phyloP scores from a whole-genome alignment of 2,888 invertebrate species.

The Trissoscelio sp. region DNA sequence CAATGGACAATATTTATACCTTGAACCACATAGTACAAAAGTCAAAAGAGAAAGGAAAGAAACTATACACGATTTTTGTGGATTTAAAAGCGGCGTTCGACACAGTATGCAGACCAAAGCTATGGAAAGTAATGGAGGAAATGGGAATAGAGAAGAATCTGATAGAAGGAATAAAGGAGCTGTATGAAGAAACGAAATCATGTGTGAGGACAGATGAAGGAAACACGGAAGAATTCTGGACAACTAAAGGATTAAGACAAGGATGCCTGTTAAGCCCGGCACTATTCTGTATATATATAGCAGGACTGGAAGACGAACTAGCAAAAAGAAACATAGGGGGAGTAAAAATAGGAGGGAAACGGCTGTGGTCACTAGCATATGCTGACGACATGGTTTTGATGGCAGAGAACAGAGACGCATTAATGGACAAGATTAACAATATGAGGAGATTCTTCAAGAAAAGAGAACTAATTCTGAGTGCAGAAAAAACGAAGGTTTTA shows the following conservation, averaged over 20 bases:
- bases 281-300: constrained; percentile 12
- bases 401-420: constrained; percentile 8
- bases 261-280: constrained; percentile 12
- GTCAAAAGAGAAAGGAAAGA: too few relatives aligned
- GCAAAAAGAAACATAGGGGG: too few relatives aligned
- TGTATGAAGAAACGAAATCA: constrained; percentile 51
- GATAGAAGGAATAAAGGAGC: constrained; percentile 26
- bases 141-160: constrained; percentile 22
- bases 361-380: constrained; percentile 20
- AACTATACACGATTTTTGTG: too few relatives aligned
- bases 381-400: constrained; percentile 21
- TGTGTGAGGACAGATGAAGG: too few relatives aligned
- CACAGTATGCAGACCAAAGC: constrained; percentile 47
- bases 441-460: constrained; percentile 38
- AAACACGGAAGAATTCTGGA: too few relatives aligned
- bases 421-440: constrained; percentile 6
- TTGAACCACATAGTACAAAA: constrained; percentile 44
- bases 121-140: constrained; percentile 62
- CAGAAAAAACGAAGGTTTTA: too few relatives aligned
- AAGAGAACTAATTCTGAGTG: constrained; percentile 36
- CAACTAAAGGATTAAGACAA: too few relatives aligned
- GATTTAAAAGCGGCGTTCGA: too few relatives aligned
- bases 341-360: constrained; percentile 18
- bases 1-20: constrained; percentile 59
- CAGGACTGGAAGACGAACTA: constrained; percentile 16